Evolutionary conservation across 2,888 invertebrate genomes (phyloP), one percentile per base, ranked within the genome.

Genomic region (Deilephila porcellus): DNA sequence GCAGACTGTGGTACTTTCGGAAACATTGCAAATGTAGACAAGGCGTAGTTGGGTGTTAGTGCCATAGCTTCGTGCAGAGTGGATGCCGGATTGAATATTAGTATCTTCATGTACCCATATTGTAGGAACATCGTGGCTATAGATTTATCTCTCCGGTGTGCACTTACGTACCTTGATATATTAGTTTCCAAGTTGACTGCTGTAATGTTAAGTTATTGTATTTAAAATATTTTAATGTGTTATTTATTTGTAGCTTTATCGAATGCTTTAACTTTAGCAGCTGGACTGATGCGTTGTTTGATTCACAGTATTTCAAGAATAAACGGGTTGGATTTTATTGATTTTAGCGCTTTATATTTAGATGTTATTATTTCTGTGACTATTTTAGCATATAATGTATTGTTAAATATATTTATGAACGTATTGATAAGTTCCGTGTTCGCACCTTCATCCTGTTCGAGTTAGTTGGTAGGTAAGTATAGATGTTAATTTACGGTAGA

Each of bases 161-260:
- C 85, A 80, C 83, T 83, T 76, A 76, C 75, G 77, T 75, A 63
- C 75, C 60, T 73, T 76, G 52, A 67, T 79, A 81, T 86, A 88
- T 90, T 88, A 86, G 87, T 91, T 93, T 90, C 84, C 85, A 91
- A 90, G 93, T 93, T 93, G 91, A 91, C 90, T 91, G 91, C 91
- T 91, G 77, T 90, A 88, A 93, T 88, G 94, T 94, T 94, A 94
- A 93, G 93, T 94, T 94, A 92, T 93, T 92, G 91, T 93, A 93
- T 92, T 91, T 90, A 88, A 85, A 90, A 94, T 94, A 94, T 94
- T 93, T 93, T 94, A 94, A 93, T 88, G 89, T 91, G 94, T 94
- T 94, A 94, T 94, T 94, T 93, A 94, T 94, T 94, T 92, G 89
- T 94, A 94, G 94, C 93, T 93, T 93, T 92, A 93, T 90, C 83